phyloP scores from a whole-genome alignment of 1,140 invertebrate species.

The Megalopta genalis region DNA sequence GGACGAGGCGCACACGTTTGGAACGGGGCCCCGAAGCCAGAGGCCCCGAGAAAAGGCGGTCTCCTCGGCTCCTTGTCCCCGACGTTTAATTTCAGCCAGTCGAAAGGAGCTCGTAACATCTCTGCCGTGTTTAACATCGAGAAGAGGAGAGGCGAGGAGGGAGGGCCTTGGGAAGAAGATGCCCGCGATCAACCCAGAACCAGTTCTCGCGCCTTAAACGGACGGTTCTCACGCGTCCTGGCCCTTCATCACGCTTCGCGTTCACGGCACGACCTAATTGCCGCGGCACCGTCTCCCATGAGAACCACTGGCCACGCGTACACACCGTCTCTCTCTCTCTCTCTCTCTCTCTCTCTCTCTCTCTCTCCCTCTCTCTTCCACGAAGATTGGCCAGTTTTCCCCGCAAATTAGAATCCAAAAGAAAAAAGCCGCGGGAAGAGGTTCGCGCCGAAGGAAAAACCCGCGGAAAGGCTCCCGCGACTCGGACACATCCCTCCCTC shows the following conservation, averaged over 20 bases:
- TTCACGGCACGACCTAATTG: constrained; percentile 54
- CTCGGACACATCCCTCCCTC: too few species aligned
- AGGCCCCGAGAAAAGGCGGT: constrained; percentile 41
- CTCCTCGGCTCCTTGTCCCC: constrained; percentile 57
- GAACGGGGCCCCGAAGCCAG: constrained; percentile 18
- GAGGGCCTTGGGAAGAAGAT: constrained; percentile 64
- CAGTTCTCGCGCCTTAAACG: constrained; percentile 75
- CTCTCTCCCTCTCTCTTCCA: too few species aligned
- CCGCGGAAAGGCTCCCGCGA: too few species aligned
- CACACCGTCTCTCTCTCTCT: too few species aligned
- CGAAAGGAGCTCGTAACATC: constrained; percentile 54
- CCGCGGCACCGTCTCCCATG: constrained; percentile 25
- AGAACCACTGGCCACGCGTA: constrained; percentile 65
- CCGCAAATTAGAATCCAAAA: too few species aligned
- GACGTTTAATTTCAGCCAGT: constrained; percentile 68
- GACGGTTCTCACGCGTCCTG: constrained; percentile 69
- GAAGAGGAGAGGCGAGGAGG: constrained; percentile 32
- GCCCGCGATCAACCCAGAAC: constrained; percentile 63
- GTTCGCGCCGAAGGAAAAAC: too few species aligned
- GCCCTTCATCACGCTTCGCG: constrained; percentile 39
- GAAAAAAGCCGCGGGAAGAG: too few species aligned
- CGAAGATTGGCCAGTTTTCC: too few species aligned
- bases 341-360: too few species aligned
- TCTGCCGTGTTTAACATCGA: constrained; percentile 52
- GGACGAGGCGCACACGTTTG: constrained; percentile 8